phyloP scores from a whole-genome alignment of 1,140 invertebrate genomes.

The Drosophila trapezifrons region DNA sequence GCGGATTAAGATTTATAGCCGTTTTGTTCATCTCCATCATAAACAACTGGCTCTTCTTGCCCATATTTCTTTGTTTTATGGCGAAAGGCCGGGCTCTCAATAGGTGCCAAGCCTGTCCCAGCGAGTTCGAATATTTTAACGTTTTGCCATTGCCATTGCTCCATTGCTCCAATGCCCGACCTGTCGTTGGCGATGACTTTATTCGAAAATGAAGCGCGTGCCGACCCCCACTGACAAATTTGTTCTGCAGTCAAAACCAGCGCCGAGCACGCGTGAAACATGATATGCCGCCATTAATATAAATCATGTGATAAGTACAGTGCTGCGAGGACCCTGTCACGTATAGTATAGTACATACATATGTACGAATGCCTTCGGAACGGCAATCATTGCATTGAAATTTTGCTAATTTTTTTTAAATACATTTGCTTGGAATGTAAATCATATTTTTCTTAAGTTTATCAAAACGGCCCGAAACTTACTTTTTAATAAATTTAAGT shows the following conservation, averaged over 20 bases:
- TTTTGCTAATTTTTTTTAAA: constrained; percentile 4
- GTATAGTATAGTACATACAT: constrained; percentile 13
- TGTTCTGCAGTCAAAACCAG: constrained; percentile 77
- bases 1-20: constrained; percentile 47
- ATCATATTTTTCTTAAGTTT: constrained; percentile 6
- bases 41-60: constrained; percentile 40
- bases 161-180: constrained; percentile 49
- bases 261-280: constrained; percentile 82
- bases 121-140: constrained; percentile 19
- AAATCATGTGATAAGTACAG: constrained; percentile 81
- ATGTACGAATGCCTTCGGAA: constrained; percentile 37
- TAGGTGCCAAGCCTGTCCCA: constrained; percentile 52
- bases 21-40: constrained; percentile 43
- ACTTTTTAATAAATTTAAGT: not conserved
- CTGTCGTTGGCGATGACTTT: constrained; percentile 76
- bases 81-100: constrained; percentile 48
- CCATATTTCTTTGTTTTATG: constrained; percentile 53
- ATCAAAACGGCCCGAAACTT: not conserved
- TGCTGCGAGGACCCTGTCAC: constrained; percentile 53
- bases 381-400: constrained; percentile 33
- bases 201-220: constrained; percentile 80
- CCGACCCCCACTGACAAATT: constrained; percentile 84
- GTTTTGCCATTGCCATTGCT: constrained; percentile 25
- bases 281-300: constrained; percentile 84
- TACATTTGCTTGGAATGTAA: not conserved